A percentile compares a stretch with the other conserved stretches of the same genome.
Evolutionary conservation across 2,888 invertebrate genomes (phyloP).

Genomic region (Ceratothoa steindachneri): DNA sequence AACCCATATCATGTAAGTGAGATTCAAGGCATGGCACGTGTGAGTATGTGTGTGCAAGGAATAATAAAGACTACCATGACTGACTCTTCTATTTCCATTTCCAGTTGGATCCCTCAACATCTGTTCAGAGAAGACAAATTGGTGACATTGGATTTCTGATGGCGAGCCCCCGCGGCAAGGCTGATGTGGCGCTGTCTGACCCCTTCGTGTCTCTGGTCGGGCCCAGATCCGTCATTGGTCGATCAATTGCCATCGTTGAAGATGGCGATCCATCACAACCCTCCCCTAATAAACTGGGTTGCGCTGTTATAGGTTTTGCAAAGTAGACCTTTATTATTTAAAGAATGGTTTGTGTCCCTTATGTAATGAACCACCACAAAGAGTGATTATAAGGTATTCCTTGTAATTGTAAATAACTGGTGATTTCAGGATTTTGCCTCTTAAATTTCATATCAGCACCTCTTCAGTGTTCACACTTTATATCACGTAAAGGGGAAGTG

Average conservation of each 20-base stretch:
- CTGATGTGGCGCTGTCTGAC: slow-evolving; percentile 63
- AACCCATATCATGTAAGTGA: slow-evolving; percentile 69
- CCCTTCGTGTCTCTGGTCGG: slow-evolving; percentile 27
- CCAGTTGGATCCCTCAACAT: slow-evolving; percentile 69
- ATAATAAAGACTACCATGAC: background rate
- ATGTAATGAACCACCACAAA: too few relatives aligned
- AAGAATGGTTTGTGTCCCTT: too few relatives aligned
- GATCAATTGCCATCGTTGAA: slow-evolving; percentile 72
- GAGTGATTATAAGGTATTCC: too few relatives aligned
- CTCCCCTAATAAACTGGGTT: background rate
- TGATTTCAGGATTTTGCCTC: too few relatives aligned
- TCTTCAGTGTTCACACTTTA: too few relatives aligned
- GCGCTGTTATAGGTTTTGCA: background rate
- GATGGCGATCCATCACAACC: slow-evolving; percentile 63
- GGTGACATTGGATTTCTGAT: slow-evolving; percentile 80
- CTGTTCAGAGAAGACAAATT: slow-evolving; percentile 67
- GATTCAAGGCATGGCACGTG: too few relatives aligned
- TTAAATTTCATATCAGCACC: too few relatives aligned
- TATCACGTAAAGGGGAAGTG: too few relatives aligned
- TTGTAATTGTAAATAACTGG: too few relatives aligned
- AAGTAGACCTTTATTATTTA: too few relatives aligned
- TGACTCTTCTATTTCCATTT: background rate
- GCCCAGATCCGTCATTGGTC: slow-evolving; percentile 63
- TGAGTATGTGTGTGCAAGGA: too few relatives aligned
- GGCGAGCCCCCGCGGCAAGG: slow-evolving; percentile 61